Percentiles rank a stretch among this genome's conserved stretches.
Evolutionary conservation across 2,888 invertebrate species (phyloP).

Genomic region (Phania funesta): DNA sequence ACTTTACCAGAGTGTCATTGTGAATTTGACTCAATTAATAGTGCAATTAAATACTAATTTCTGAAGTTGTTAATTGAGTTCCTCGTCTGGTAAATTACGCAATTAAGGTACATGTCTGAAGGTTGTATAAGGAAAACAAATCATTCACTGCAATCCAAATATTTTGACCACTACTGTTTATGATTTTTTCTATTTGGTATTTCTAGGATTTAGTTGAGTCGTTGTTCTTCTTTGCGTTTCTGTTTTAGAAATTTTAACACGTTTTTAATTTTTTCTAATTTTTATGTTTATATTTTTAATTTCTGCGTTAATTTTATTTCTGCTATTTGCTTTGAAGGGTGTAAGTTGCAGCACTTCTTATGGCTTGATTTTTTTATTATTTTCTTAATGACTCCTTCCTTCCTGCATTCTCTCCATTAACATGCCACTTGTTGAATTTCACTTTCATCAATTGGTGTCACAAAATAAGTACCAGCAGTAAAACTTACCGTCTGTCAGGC

Average conservation of each 20-base stretch:
- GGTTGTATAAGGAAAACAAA: no score
- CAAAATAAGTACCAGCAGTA: constrained; percentile 17
- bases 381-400: constrained; percentile 27
- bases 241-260: constrained; percentile 74
- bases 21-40: no score
- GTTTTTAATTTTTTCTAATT: constrained; percentile 77
- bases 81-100: no score
- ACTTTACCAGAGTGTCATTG: no score
- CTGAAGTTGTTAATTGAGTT: no score
- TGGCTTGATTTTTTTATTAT: constrained; percentile 51
- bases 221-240: constrained; percentile 27
- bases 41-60: no score
- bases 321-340: constrained; percentile 4
- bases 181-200: constrained; percentile 1
- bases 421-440: constrained; percentile 62
- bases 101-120: no score
- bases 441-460: constrained; percentile 56
- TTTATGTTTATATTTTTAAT: constrained; percentile 73
- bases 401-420: constrained; percentile 7
- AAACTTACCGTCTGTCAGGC: neutral
- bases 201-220: constrained; percentile 13
- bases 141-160: neutral
- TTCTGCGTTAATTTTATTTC: constrained; percentile 67
- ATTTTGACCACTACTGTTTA: neutral
- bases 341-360: constrained; percentile 30